These are phyloP conservation scores for Pangasius sanitwongsei DNA, from an alignment of 2,797 vertebrate species.

Conservation along the genomic window DNA sequence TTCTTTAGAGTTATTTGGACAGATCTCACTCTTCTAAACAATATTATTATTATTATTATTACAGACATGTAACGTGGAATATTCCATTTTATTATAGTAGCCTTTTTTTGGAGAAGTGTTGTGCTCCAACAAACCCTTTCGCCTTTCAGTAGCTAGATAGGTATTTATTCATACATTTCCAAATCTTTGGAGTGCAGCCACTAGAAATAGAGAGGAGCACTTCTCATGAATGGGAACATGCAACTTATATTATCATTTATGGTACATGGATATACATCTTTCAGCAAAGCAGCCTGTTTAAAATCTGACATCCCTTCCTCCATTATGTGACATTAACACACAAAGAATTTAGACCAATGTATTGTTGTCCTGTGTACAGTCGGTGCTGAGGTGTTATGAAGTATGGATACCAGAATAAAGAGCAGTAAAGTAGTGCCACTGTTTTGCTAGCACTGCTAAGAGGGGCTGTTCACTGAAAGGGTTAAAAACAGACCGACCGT, in stretches of 20 bases:
- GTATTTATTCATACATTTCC: neutral
- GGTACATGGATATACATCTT: neutral
- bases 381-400: neutral
- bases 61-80: neutral
- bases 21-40: neutral
- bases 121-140: neutral
- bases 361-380: neutral
- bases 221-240: constrained; percentile 20
- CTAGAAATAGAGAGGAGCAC: constrained; percentile 12
- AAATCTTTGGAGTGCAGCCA: neutral
- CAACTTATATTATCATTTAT: constrained; percentile 2
- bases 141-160: neutral
- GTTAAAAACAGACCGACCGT: constrained; percentile 52
- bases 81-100: neutral
- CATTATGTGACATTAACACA: neutral
- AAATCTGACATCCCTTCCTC: neutral
- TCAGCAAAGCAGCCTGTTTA: neutral
- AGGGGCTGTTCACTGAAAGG: constrained; percentile 42
- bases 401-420: neutral
- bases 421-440: neutral
- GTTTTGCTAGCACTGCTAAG: constrained; percentile 23
- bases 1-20: neutral
- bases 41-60: neutral
- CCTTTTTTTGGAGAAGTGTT: neutral
- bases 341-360: neutral